A percentile compares a stretch with the other conserved stretches of the same genome.
Conservation (phyloP, 2,888 invertebrate species). For the Ormyrus thymus region DNA sequence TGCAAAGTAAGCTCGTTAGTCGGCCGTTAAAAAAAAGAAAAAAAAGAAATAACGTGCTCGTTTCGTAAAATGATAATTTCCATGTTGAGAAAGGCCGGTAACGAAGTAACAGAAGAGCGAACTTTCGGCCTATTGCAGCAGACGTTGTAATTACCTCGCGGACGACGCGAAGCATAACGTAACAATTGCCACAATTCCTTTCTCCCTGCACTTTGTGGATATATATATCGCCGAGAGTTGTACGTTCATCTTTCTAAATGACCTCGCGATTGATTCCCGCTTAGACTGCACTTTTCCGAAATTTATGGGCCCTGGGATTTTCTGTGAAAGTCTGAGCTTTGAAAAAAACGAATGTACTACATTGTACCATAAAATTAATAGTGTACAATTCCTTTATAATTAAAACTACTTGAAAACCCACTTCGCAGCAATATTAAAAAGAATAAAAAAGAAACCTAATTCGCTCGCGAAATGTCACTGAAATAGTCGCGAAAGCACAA, state of each 20-base stretch:
- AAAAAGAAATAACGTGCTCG: background rate
- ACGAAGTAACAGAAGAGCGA: constrained; percentile 15
- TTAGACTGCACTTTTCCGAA: too few relatives aligned
- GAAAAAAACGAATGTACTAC: too few relatives aligned
- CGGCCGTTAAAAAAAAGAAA: background rate
- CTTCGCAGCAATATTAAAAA: too few relatives aligned
- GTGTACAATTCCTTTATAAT: too few relatives aligned
- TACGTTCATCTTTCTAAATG: constrained; percentile 9
- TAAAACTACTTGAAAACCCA: too few relatives aligned
- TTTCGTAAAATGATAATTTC: constrained; percentile 49
- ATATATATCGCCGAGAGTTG: background rate
- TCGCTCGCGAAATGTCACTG: too few relatives aligned
- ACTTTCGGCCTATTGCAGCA: constrained; percentile 54
- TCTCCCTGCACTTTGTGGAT: constrained; percentile 26
- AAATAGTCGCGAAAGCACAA: too few relatives aligned
- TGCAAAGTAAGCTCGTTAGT: constrained; percentile 7
- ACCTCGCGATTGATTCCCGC: constrained; percentile 1
- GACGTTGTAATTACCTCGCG: constrained; percentile 30
- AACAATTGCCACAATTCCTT: constrained; percentile 52
- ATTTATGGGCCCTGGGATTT: too few relatives aligned
- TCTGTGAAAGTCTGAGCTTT: too few relatives aligned
- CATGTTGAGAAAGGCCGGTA: constrained; percentile 37
- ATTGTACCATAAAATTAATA: too few relatives aligned
- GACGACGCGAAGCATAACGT: constrained; percentile 46
- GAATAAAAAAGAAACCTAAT: too few relatives aligned